Conservation (phyloP, 2,888 invertebrate species). For the Lottia gigantea region DNA sequence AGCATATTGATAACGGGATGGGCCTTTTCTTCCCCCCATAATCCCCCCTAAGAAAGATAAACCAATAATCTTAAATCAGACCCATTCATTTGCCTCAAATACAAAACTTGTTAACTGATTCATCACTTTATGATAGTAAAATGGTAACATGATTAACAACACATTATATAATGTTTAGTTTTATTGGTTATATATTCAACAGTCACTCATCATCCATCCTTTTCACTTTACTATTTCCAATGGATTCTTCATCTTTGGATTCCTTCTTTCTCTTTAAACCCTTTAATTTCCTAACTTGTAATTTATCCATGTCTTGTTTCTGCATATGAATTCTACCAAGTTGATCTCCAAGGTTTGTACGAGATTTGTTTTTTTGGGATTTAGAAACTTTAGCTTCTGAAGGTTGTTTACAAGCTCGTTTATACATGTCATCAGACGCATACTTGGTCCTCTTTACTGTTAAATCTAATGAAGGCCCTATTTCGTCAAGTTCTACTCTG, state of each 20-base stretch:
- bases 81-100: no score
- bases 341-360: conserved; percentile 88
- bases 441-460: conserved; percentile 85
- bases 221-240: not conserved
- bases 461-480: conserved; percentile 93
- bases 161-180: no score
- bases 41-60: no score
- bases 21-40: no score
- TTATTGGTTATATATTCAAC: no score
- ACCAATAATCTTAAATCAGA: no score
- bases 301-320: conserved; percentile 83
- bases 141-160: no score
- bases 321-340: conserved; percentile 94
- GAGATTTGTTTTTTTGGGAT: conserved; percentile 90
- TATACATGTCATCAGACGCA: conserved; percentile 85
- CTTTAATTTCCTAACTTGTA: conserved; percentile 78
- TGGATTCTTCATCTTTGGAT: not conserved
- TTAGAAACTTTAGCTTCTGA: conserved; percentile 72
- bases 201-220: not conserved
- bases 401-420: conserved; percentile 61
- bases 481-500: conserved; percentile 90
- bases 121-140: no score
- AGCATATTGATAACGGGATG: no score
- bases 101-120: no score
- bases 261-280: conserved; percentile 52